A percentile compares a stretch with the other conserved stretches of the same genome.
These are phyloP conservation scores for Meteorus colon DNA, from an alignment of 2,888 invertebrate species.

Conservation along the genomic window DNA sequence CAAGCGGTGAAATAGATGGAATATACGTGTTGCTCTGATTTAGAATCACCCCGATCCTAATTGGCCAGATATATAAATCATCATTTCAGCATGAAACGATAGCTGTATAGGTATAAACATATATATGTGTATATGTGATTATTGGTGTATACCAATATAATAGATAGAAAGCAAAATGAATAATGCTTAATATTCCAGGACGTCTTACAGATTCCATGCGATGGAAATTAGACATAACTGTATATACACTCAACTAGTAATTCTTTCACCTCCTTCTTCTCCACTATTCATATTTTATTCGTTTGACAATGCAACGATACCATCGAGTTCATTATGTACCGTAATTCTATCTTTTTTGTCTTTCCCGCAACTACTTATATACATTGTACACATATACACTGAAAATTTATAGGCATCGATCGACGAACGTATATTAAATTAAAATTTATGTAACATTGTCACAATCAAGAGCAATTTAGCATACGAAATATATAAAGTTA, in stretches of 20 bases:
- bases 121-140: neutral
- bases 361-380: neutral
- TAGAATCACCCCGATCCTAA: constrained; percentile 52
- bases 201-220: neutral
- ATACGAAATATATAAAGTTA: constrained; percentile 1
- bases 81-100: constrained; percentile 44
- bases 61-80: constrained; percentile 54
- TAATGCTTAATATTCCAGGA: neutral
- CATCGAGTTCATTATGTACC: neutral
- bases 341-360: neutral
- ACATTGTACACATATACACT: neutral
- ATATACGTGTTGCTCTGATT: constrained; percentile 55
- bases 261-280: neutral
- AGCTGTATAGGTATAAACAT: neutral
- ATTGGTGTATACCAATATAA: neutral
- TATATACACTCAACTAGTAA: neutral
- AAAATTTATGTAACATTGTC: constrained; percentile 10
- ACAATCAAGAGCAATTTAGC: constrained; percentile 18
- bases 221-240: neutral
- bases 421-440: neutral
- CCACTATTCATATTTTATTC: neutral
- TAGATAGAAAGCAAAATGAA: neutral
- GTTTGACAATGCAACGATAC: neutral
- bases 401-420: constrained; percentile 16
- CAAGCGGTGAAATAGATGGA: constrained; percentile 47